Percentiles rank a stretch among this genome's conserved stretches.
Conservation (phyloP, 2,797 vertebrate species). For the Hapalemur alaotrensis region DNA sequence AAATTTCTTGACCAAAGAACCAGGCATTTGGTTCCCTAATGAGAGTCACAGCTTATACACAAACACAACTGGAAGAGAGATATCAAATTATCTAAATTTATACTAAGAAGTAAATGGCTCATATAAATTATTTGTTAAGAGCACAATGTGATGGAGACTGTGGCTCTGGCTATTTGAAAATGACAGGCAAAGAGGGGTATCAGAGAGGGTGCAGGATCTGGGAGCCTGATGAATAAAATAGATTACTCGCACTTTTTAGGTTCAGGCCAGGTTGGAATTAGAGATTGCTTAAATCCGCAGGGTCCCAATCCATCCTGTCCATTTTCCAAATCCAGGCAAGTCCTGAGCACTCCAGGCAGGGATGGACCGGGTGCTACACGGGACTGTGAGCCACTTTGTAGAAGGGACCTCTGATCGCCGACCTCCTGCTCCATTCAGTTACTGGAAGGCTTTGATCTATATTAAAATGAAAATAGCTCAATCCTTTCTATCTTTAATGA, state of each 20-base stretch:
- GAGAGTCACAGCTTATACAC: not conserved
- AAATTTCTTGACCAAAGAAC: constrained; percentile 16
- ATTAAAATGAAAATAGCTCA: not conserved
- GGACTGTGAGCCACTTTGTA: not conserved
- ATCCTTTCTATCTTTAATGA: not conserved
- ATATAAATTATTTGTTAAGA: constrained; percentile 44
- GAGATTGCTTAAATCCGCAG: not conserved
- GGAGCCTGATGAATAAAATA: not conserved
- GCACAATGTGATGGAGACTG: not conserved
- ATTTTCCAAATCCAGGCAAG: not conserved
- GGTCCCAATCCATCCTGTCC: not conserved
- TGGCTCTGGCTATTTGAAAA: not conserved
- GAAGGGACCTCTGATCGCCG: not conserved
- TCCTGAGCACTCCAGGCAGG: not conserved
- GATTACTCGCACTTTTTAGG: not conserved
- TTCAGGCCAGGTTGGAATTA: not conserved
- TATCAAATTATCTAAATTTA: constrained; percentile 16
- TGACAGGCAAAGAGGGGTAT: not conserved
- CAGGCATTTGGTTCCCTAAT: not conserved
- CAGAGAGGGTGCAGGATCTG: not conserved
- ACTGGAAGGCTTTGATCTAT: not conserved
- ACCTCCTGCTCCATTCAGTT: not conserved
- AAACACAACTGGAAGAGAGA: constrained; percentile 6
- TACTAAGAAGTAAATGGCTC: not conserved
- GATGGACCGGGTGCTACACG: too few relatives aligned